Base-by-base conservation (phyloP, 2,113 vertebrate genomes). In the Engraulis encrasicolus region DNA sequence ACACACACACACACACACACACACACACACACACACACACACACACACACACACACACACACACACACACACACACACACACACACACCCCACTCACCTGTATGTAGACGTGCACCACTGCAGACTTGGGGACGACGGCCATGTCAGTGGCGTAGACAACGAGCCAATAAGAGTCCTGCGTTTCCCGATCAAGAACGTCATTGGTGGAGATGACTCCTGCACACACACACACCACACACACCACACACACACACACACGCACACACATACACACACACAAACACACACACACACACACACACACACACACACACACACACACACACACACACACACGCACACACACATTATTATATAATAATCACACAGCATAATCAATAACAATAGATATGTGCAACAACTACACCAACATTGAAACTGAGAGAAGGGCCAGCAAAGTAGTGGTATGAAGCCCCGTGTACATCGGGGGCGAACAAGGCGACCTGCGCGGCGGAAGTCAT, bases 61-160 rank as follows among this genome's bases (percentile, higher is more conserved):
- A 45, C 19, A 45, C 40, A 45, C 40, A 45, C 40, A 45, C 40
- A 45, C 40, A 45, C 40, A 45, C 40, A 45, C 40, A 45, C 40
- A 45, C 40, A 45, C 40, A 45, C 40, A 45, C 40, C 40, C 40
- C 80, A 77, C 85, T 52, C 79, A 89, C 88, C 90, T 99, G 97
- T 54, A 99, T 89, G 85, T 96, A 99, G 87, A 99, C 96, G 81
- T 99, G 97, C 0, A 98, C 96, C 2, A 96, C 95, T 34, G 96
- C 92, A 74, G 97, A 98, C 83, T 99, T 97, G 0, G 98, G 98
- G 34, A 99, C 95, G 0, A 99, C 97, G 0, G 97, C 98, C 0
- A 95, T 95, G 85, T 99, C 98, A 0, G 96, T 98, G 0, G 98
- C 98, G 4, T 99, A 99, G 45, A 99, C 95, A 0, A 97, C 98